Evolutionary conservation across 2,888 invertebrate genomes (phyloP).

Genomic region (Limnephilus lunatus): DNA sequence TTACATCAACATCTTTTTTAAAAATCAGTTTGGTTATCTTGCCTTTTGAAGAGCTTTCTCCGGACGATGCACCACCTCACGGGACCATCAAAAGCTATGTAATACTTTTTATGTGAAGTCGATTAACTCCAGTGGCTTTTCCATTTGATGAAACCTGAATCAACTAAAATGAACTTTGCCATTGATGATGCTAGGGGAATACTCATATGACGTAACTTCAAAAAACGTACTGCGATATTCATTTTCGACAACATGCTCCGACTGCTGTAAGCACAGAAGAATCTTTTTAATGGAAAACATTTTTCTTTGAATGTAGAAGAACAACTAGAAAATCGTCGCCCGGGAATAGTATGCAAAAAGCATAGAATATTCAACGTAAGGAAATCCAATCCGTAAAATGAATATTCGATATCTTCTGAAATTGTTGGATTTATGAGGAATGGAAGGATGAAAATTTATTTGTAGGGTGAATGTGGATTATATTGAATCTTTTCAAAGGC

Average conservation of each 20-base stretch:
- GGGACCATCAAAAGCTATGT: background rate
- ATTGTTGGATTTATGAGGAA: background rate
- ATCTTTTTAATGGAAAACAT: background rate
- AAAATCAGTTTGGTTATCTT: background rate
- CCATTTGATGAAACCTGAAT: background rate
- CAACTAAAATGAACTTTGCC: background rate
- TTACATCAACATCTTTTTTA: background rate
- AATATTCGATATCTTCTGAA: conserved; percentile 25
- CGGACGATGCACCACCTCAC: background rate
- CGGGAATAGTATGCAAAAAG: conserved; percentile 13
- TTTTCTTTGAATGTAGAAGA: background rate
- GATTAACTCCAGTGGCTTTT: background rate
- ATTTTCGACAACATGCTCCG: background rate
- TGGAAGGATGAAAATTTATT: background rate
- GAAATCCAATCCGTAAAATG: conserved; percentile 34
- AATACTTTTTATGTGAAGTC: background rate
- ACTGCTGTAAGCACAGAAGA: background rate
- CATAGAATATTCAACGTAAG: background rate
- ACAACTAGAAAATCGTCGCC: background rate
- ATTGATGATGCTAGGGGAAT: background rate
- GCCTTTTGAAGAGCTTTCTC: background rate
- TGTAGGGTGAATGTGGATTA: background rate
- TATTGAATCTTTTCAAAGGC: background rate
- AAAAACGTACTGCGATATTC: background rate
- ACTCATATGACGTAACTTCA: background rate